Base-by-base conservation (phyloP, 2,888 invertebrate genomes). In the Synanthedon vespiformis region DNA sequence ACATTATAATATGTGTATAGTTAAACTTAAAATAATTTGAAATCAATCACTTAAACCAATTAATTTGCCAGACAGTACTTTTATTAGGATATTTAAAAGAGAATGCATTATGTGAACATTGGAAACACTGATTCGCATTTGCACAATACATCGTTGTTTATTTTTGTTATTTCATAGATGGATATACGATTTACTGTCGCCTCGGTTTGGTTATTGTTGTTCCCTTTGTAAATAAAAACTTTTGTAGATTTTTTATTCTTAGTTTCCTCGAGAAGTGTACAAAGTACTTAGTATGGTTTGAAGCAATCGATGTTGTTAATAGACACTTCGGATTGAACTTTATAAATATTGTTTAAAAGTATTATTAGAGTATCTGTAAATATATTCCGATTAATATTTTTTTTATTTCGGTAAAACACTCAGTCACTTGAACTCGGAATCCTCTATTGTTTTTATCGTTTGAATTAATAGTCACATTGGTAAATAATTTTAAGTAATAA, bases 261-360 rank as follows among this genome's bases (percentile, higher is more conserved):
- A 82, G 72, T 84, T 56, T 83, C 76, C 68, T 74, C 68, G 67
- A 74, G 68, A 74, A 74, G 70, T 86, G 86, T 86, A 86, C 86
- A 86, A 85, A 86, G 78, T 83, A 78, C 12, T 74, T 72, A 77
- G 64, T 75, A 74, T 76, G 70, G 70, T 76, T 78, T 63, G 60
- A 67, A 65, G 71, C 64, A 65, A 70, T 76, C 76, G 69, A 71
- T 72, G 74, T 70, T 72, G 69, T 72, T 66, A 61, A 70, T 61
- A 55, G 61, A 70, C 68, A 70, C 64, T 64, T 73, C 68, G 72
- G 70, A 64, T 70, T 63, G 61, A 76, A 74, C 70, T 70, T 72
- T 85, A 84, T 86, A 84, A 82, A 84, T 85, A 84, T 84, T 82
- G 80, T 84, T 85, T 84, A 75, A 82, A 84, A 85, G 85, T 86